These are phyloP conservation scores for Tenodera sinensis DNA, from an alignment of 2,888 invertebrate genomes.

Conservation along the genomic window DNA sequence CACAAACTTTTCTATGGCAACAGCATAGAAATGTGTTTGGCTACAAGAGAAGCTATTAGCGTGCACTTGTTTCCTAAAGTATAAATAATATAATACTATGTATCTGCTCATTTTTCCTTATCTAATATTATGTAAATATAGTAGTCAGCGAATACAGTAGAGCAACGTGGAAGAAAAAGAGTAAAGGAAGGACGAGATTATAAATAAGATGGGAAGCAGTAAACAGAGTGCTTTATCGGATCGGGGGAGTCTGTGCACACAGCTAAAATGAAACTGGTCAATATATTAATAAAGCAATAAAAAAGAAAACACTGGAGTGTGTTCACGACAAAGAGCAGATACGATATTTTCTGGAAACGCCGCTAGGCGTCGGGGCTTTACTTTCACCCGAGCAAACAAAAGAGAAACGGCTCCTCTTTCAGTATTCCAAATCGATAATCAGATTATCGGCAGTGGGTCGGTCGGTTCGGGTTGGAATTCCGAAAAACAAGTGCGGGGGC, in stretches of 20 bases:
- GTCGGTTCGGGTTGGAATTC: not conserved
- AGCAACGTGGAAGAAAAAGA: no score
- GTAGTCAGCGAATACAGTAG: no score
- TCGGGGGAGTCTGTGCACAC: not conserved
- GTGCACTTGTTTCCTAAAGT: not conserved
- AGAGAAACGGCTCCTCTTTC: slow-evolving; percentile 6
- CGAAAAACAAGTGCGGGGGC: slow-evolving; percentile 9
- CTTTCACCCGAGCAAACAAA: slow-evolving; percentile 12
- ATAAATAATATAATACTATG: not conserved
- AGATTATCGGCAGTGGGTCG: slow-evolving; percentile 4
- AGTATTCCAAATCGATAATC: slow-evolving; percentile 13
- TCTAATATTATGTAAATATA: not conserved
- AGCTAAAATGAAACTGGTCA: not conserved
- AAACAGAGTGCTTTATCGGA: not conserved
- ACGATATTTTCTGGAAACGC: not conserved
- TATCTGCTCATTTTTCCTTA: not conserved
- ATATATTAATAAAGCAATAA: not conserved
- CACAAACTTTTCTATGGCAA: no score
- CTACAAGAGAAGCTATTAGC: not conserved
- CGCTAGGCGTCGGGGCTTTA: not conserved
- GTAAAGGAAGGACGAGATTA: not conserved
- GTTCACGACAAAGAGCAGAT: not conserved
- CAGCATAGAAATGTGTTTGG: not conserved
- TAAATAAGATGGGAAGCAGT: not conserved
- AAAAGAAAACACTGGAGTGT: not conserved